Conservation (phyloP, 2,797 vertebrate species). For the Coendou prehensilis region DNA sequence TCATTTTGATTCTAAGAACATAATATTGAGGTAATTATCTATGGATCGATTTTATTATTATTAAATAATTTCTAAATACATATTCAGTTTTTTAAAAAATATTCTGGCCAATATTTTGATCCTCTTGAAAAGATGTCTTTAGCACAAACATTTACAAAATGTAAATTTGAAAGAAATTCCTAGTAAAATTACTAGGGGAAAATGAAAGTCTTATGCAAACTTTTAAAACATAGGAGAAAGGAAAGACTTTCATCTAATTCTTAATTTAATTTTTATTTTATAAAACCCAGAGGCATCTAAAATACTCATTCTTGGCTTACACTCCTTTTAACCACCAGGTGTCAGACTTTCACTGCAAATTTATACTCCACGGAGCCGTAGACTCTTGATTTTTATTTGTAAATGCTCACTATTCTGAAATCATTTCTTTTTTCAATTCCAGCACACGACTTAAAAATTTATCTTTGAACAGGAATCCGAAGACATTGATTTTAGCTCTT, state of each 20-base stretch:
- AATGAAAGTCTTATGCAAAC: background rate
- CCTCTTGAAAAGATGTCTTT: background rate
- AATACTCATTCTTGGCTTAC: background rate
- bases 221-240: background rate
- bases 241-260: background rate
- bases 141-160: constrained; percentile 21
- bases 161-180: background rate
- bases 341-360: constrained; percentile 92
- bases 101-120: constrained; percentile 3
- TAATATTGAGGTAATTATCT: background rate
- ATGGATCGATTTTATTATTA: background rate
- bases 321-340: constrained; percentile 90
- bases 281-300: background rate
- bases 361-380: constrained; percentile 56
- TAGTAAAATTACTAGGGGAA: background rate
- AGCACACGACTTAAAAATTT: constrained; percentile 51
- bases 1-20: constrained; percentile 2
- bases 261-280: background rate
- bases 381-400: constrained; percentile 61
- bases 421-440: constrained; percentile 1
- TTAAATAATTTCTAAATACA: constrained; percentile 10
- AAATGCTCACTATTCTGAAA: constrained; percentile 54
- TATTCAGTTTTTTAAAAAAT: constrained; percentile 20
- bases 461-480: constrained; percentile 12
- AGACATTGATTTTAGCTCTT: constrained; percentile 1